These are phyloP conservation scores for Ailuropoda melanoleuca DNA, from an alignment of 2,113 vertebrate species.

Conservation along the genomic window DNA sequence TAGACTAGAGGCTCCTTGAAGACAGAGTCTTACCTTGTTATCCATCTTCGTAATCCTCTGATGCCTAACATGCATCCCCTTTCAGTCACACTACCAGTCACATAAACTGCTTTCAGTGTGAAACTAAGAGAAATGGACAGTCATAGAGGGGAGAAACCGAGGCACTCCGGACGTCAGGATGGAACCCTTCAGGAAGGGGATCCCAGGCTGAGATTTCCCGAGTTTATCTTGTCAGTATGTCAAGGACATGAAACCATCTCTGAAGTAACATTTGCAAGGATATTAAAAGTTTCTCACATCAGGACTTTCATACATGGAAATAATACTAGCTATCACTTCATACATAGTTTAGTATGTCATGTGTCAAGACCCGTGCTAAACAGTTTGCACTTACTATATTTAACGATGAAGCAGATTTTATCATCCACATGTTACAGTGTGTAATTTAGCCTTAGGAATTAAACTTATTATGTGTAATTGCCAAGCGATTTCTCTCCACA, in stretches of 20 bases:
- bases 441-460: not conserved
- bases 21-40: not conserved
- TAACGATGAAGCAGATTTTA: not conserved
- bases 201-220: not conserved
- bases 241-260: not conserved
- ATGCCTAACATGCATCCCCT: not conserved
- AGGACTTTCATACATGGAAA: not conserved
- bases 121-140: not conserved
- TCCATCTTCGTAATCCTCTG: not conserved
- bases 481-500: not conserved
- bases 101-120: not conserved
- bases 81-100: not conserved
- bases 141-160: not conserved
- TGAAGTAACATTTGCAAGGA: not conserved
- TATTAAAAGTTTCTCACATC: not conserved
- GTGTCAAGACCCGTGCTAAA: not conserved
- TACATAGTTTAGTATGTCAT: not conserved
- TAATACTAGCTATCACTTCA: not conserved
- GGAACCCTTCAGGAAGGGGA: no score
- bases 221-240: not conserved
- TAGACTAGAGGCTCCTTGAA: not conserved
- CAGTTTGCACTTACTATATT: not conserved
- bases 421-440: not conserved
- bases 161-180: not conserved
- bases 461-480: conserved; percentile 17